These are phyloP conservation scores for Panthera leo DNA, from an alignment of 2,113 vertebrate species.

Conservation along the genomic window DNA sequence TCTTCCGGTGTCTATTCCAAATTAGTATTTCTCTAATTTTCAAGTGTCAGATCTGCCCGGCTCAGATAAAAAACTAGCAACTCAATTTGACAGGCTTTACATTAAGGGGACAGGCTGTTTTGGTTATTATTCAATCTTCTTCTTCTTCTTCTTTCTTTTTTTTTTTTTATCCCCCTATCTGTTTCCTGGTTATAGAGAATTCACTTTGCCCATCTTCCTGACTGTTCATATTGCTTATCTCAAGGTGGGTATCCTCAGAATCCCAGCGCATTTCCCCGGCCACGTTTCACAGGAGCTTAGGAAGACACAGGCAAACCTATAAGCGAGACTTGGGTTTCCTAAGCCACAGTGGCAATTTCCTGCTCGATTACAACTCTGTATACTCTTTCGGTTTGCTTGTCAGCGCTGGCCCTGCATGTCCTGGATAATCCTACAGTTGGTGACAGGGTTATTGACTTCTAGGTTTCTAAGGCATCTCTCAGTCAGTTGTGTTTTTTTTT, in stretches of 20 bases:
- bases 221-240: slow-evolving; percentile 59
- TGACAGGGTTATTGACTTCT: slow-evolving; percentile 74
- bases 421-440: slow-evolving; percentile 37
- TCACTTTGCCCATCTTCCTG: neutral
- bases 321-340: slow-evolving; percentile 12
- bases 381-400: slow-evolving; percentile 61
- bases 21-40: slow-evolving; percentile 66
- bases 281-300: slow-evolving; percentile 62
- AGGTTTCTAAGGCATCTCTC: slow-evolving; percentile 60
- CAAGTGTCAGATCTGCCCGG: neutral
- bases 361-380: slow-evolving; percentile 38
- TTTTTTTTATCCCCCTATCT: fast-evolving
- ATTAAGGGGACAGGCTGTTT: neutral
- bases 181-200: neutral
- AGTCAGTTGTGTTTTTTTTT: neutral
- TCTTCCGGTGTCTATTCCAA: slow-evolving; percentile 43
- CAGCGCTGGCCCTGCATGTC: slow-evolving; percentile 57
- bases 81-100: neutral
- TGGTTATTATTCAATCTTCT: neutral
- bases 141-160: too few species aligned
- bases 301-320: slow-evolving; percentile 62
- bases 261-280: slow-evolving; percentile 37
- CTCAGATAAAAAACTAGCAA: neutral
- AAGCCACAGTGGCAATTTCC: slow-evolving; percentile 60
- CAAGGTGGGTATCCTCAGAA: slow-evolving; percentile 37